Percentiles rank a stretch among this genome's conserved stretches.
These are phyloP conservation scores for Deroplatys truncata DNA, from an alignment of 2,888 invertebrate genomes.

Conservation along the genomic window DNA sequence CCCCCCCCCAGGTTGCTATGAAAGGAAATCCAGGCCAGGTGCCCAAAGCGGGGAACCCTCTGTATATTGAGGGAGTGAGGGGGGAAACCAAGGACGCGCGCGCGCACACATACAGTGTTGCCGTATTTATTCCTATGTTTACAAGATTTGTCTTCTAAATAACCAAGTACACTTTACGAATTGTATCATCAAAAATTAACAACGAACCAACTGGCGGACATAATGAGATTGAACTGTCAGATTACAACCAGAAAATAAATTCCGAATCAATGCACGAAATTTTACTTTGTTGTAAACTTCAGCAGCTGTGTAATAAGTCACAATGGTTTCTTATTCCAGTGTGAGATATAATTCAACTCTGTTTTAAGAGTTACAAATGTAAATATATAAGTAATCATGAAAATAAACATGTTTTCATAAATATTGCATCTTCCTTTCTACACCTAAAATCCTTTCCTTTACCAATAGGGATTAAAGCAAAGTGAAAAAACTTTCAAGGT, in stretches of 20 bases:
- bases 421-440: not conserved
- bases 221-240: not conserved
- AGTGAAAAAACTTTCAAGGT: too few relatives aligned
- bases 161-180: not conserved
- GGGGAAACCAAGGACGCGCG: not conserved
- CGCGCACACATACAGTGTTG: not conserved
- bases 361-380: conserved; percentile 15
- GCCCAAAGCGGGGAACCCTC: not conserved
- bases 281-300: not conserved
- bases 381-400: not conserved
- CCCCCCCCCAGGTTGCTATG: not conserved
- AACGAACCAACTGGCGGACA: not conserved
- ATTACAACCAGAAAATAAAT: not conserved
- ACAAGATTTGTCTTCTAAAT: not conserved
- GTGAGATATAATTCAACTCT: conserved; percentile 5
- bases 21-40: conserved; percentile 14
- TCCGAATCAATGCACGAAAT: not conserved
- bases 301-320: not conserved
- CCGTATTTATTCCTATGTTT: not conserved
- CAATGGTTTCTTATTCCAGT: not conserved
- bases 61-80: not conserved
- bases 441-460: too few relatives aligned
- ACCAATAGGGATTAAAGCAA: too few relatives aligned
- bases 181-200: not conserved
- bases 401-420: not conserved